Conservation (phyloP, 2,888 invertebrate species). For the Willowsia nigromaculata region DNA sequence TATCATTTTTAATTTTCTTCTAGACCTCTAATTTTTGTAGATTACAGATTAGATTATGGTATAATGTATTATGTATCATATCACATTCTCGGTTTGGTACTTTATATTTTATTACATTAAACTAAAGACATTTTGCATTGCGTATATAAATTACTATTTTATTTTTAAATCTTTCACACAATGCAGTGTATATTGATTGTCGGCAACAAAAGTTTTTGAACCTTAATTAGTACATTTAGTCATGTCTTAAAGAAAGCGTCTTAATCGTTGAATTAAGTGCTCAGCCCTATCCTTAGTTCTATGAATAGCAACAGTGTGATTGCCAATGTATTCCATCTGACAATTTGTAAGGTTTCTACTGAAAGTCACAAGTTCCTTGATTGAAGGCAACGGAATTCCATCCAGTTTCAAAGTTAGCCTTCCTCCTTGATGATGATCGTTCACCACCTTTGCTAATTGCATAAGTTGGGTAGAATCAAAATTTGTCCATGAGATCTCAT, state of each 20-base stretch:
- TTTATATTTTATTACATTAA: neutral
- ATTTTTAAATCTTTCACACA: too few relatives aligned
- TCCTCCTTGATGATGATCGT: constrained; percentile 67
- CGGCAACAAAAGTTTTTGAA: neutral
- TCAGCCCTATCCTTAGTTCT: constrained; percentile 75
- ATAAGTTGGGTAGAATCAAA: constrained; percentile 74
- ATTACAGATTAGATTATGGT: neutral
- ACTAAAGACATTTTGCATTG: neutral
- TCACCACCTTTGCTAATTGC: constrained; percentile 70
- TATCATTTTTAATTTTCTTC: neutral
- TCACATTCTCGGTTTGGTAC: constrained; percentile 56
- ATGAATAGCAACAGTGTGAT: constrained; percentile 71
- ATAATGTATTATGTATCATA: constrained; percentile 29
- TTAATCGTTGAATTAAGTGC: constrained; percentile 75
- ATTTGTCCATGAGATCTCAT: constrained; percentile 77
- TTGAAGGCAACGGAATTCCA: constrained; percentile 67
- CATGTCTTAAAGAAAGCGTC: constrained; percentile 71
- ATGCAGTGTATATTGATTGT: constrained; percentile 33
- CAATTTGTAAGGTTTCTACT: constrained; percentile 68
- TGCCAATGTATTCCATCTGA: constrained; percentile 75
- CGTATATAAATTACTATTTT: neutral
- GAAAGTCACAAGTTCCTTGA: constrained; percentile 73
- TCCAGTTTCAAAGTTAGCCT: constrained; percentile 71
- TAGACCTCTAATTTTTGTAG: neutral
- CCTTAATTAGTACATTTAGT: neutral